phyloP scores from a whole-genome alignment of 1,140 invertebrate genomes.

The Drosophila sturtevanti region DNA sequence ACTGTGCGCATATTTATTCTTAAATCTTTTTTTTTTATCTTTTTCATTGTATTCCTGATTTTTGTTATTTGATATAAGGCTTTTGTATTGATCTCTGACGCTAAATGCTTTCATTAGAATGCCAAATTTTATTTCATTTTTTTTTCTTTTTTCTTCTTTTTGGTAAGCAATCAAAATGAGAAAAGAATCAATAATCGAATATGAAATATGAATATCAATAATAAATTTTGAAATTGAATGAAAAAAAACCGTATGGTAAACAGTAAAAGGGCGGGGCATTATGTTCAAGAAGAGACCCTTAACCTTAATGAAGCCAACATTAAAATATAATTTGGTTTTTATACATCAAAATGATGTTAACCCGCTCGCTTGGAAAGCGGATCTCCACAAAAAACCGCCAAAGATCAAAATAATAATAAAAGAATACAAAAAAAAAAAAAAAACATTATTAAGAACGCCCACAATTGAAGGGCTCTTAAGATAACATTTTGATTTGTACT shows the following conservation, averaged over 20 bases:
- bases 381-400: slow-evolving; percentile 36
- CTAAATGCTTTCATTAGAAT: slow-evolving; percentile 65
- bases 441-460: slow-evolving; percentile 9
- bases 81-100: slow-evolving; percentile 36
- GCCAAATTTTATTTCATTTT: slow-evolving; percentile 33
- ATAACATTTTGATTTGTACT: slow-evolving; percentile 14
- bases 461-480: slow-evolving; percentile 38
- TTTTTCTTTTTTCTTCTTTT: no score
- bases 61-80: slow-evolving; percentile 36
- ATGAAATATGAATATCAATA: slow-evolving; percentile 12
- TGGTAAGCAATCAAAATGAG: background rate
- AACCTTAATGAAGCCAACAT: slow-evolving; percentile 46
- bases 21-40: background rate
- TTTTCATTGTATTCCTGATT: background rate
- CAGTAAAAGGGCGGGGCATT: slow-evolving; percentile 26
- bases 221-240: background rate
- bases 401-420: slow-evolving; percentile 21
- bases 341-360: slow-evolving; percentile 44
- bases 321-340: slow-evolving; percentile 45
- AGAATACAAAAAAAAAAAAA: background rate
- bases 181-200: background rate
- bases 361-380: slow-evolving; percentile 36
- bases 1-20: background rate
- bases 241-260: slow-evolving; percentile 1
- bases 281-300: slow-evolving; percentile 33